These are phyloP conservation scores for Beris morrisii DNA, from an alignment of 2,888 invertebrate genomes.

Conservation along the genomic window DNA sequence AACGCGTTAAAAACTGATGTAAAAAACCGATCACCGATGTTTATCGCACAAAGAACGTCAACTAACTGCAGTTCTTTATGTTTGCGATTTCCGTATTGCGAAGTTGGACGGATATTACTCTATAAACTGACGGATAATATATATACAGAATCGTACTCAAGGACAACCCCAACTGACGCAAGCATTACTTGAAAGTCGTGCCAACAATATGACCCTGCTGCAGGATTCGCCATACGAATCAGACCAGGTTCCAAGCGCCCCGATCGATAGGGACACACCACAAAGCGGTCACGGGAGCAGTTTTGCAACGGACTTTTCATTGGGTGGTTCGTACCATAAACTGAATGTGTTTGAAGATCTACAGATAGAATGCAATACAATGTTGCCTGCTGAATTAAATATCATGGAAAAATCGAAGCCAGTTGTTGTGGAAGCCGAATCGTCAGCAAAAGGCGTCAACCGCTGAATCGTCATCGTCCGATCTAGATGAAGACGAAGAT, in stretches of 20 bases:
- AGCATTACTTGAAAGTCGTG: constrained; percentile 40
- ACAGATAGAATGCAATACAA: constrained; percentile 46
- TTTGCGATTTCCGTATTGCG: no score
- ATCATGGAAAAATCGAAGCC: not conserved
- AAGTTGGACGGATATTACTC: no score
- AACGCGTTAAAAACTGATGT: no score
- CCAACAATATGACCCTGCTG: constrained; percentile 49
- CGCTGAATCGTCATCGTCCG: not conserved
- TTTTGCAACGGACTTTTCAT: constrained; percentile 63
- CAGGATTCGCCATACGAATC: constrained; percentile 65
- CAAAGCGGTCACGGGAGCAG: constrained; percentile 54
- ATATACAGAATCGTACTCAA: not conserved
- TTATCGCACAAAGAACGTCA: no score
- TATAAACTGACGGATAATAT: no score
- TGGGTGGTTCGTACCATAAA: constrained; percentile 65
- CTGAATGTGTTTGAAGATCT: constrained; percentile 64
- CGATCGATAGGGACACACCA: constrained; percentile 48
- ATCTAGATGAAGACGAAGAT: constrained; percentile 38
- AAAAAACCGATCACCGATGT: no score
- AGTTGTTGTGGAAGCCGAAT: not conserved
- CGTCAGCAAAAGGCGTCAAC: not conserved
- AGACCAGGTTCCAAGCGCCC: constrained; percentile 49
- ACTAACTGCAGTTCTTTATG: no score
- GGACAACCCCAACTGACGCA: constrained; percentile 28
- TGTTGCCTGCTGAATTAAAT: constrained; percentile 38